These are phyloP conservation scores for Arenicola marina DNA, from an alignment of 2,888 invertebrate genomes.

Conservation along the genomic window DNA sequence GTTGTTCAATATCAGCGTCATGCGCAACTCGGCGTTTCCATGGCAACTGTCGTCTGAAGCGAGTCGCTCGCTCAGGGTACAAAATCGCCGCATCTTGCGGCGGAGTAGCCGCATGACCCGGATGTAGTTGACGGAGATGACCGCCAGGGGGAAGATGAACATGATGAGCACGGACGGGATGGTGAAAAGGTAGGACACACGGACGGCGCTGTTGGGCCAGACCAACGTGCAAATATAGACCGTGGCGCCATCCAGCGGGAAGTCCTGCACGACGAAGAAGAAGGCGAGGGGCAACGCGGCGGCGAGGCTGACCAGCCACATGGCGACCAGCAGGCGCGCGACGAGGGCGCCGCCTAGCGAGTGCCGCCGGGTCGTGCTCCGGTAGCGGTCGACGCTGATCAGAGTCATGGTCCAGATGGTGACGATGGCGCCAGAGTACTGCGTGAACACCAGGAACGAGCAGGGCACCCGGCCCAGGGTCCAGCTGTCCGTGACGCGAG, in stretches of 20 bases:
- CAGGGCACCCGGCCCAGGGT: constrained; percentile 41
- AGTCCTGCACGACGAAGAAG: constrained; percentile 37
- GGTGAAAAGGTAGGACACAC: constrained; percentile 3
- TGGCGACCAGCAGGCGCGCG: constrained; percentile 19
- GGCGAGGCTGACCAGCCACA: background rate
- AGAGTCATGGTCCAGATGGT: constrained; percentile 47
- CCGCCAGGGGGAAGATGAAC: constrained; percentile 1
- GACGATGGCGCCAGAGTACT: constrained; percentile 39
- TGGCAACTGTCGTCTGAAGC: no score
- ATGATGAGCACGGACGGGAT: background rate
- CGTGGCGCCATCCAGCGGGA: constrained; percentile 21
- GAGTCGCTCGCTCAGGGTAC: no score
- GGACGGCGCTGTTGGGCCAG: constrained; percentile 37
- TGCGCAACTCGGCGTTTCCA: no score
- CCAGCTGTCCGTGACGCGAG: constrained; percentile 44
- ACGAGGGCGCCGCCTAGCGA: constrained; percentile 40
- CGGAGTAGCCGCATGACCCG: background rate
- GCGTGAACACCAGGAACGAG: constrained; percentile 34
- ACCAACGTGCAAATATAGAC: constrained; percentile 41
- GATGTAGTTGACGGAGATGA: constrained; percentile 6
- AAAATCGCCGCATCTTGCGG: background rate
- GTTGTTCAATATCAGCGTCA: no score
- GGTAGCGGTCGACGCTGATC: constrained; percentile 44
- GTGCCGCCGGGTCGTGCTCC: constrained; percentile 27
- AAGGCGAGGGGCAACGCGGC: constrained; percentile 37